These are phyloP conservation scores for Magallana ariakensis DNA, from an alignment of 1,140 invertebrate genomes.

Conservation along the genomic window DNA sequence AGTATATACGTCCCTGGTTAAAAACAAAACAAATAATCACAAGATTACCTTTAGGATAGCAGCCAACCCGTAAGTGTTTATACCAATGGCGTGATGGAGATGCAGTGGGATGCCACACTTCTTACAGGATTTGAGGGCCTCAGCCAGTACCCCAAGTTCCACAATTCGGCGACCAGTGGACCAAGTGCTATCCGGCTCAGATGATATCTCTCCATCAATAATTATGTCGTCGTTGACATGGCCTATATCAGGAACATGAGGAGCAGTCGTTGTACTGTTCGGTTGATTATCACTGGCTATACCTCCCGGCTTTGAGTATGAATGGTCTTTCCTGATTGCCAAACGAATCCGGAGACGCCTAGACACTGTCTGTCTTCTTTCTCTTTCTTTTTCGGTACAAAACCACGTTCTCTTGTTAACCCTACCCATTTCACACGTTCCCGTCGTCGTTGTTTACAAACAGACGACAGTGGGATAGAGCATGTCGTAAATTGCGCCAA, in stretches of 20 bases:
- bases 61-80: slow-evolving; percentile 16
- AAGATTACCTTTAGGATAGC: slow-evolving; percentile 10
- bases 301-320: neutral
- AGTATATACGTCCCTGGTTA: too few relatives aligned
- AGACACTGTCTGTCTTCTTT: neutral
- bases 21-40: neutral
- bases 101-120: slow-evolving; percentile 40
- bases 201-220: neutral
- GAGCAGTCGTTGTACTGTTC: neutral
- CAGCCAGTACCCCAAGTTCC: slow-evolving; percentile 37
- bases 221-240: neutral
- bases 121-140: neutral
- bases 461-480: too few relatives aligned
- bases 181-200: neutral
- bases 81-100: neutral
- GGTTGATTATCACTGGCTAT: neutral
- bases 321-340: neutral
- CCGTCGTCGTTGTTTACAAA: neutral
- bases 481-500: slow-evolving; percentile 5
- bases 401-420: neutral
- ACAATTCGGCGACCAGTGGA: slow-evolving; percentile 18
- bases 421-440: neutral
- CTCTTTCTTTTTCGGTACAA: neutral
- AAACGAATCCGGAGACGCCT: neutral
- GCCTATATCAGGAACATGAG: neutral